phyloP scores from a whole-genome alignment of 1,140 invertebrate species.

The Drosophila novamexicana region DNA sequence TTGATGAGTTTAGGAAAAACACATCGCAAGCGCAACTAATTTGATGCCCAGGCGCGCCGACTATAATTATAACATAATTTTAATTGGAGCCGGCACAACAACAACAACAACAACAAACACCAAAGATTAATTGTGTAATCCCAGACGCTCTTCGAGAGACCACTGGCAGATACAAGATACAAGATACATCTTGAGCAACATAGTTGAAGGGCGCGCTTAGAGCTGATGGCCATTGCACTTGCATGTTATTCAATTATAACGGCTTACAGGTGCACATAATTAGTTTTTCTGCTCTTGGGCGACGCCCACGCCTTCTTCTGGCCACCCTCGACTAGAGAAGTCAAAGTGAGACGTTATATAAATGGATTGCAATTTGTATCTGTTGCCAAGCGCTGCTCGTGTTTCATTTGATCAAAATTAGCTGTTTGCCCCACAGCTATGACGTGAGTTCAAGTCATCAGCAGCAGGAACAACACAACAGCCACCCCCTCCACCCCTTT shows the following conservation, averaged over 20 bases:
- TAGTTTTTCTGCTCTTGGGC: slow-evolving; percentile 23
- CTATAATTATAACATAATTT: slow-evolving; percentile 77
- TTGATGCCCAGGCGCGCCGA: slow-evolving; percentile 46
- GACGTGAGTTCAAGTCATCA: slow-evolving; percentile 56
- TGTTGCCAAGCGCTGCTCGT: slow-evolving; percentile 39
- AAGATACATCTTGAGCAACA: slow-evolving; percentile 10
- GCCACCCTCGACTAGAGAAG: slow-evolving; percentile 12
- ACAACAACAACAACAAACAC: slow-evolving; percentile 11
- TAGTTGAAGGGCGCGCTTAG: slow-evolving; percentile 19
- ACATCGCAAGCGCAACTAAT: slow-evolving; percentile 33
- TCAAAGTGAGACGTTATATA: slow-evolving; percentile 49
- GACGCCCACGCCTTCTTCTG: slow-evolving; percentile 17
- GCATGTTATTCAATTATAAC: slow-evolving; percentile 52
- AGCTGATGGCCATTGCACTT: slow-evolving; percentile 25
- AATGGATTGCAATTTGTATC: slow-evolving; percentile 73
- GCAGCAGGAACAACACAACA: neutral
- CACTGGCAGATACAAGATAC: slow-evolving; percentile 24
- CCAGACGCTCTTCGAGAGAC: slow-evolving; percentile 23
- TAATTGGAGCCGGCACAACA: slow-evolving; percentile 61
- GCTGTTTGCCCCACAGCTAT: slow-evolving; percentile 29
- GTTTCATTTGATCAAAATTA: slow-evolving; percentile 72
- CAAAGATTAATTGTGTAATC: slow-evolving; percentile 71
- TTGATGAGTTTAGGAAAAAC: slow-evolving; percentile 53
- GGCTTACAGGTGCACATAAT: slow-evolving; percentile 38
- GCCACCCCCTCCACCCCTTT: neutral